These are phyloP conservation scores for Pavo muticus DNA, from an alignment of 2,113 vertebrate species.

Conservation along the genomic window DNA sequence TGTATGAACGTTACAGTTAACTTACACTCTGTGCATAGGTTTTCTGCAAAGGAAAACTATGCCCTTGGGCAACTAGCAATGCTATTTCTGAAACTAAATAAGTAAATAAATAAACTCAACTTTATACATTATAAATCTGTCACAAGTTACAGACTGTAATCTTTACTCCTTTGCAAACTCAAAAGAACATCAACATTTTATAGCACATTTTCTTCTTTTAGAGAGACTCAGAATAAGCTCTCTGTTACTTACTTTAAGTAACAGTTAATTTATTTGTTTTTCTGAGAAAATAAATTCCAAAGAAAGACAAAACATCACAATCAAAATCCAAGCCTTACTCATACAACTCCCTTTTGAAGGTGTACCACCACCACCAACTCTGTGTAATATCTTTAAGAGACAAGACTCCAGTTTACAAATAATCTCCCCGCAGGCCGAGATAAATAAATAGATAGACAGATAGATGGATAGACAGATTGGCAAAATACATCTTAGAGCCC, in stretches of 20 bases:
- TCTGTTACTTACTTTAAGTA: background rate
- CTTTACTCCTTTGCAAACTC: background rate
- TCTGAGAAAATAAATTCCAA: background rate
- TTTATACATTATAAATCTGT: background rate
- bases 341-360: background rate
- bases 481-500: background rate
- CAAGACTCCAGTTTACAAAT: background rate
- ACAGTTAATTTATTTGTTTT: background rate
- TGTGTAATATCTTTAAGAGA: background rate
- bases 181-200: background rate
- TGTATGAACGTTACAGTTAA: constrained; percentile 27
- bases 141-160: background rate
- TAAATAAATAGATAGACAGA: background rate
- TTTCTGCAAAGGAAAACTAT: constrained; percentile 4
- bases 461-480: background rate
- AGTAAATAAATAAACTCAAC: background rate
- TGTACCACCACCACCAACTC: background rate
- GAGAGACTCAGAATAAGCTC: background rate
- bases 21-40: background rate
- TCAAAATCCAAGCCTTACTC: background rate
- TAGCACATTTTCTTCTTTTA: background rate
- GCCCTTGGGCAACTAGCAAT: background rate
- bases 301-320: background rate
- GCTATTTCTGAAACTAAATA: background rate
- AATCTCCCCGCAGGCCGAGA: background rate